These are phyloP conservation scores for Ivindomyrus marchei DNA, from an alignment of 2,113 vertebrate genomes.

Conservation along the genomic window DNA sequence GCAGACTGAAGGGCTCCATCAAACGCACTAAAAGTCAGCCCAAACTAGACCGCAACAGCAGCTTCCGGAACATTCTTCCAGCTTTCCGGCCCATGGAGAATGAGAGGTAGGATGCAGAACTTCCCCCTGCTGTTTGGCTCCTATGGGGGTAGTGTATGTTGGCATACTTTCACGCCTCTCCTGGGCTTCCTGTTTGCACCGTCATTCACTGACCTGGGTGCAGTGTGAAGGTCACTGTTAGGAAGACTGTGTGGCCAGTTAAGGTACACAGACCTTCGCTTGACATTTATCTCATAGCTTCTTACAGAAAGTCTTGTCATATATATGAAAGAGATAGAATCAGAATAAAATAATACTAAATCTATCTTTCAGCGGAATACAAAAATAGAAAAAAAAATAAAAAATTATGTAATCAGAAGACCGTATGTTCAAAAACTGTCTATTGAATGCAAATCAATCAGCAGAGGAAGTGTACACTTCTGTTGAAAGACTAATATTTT, in stretches of 20 bases:
- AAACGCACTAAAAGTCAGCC: conserved; percentile 98
- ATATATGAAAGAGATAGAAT: background rate
- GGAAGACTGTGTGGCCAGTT: conserved; percentile 38
- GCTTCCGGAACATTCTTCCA: conserved; percentile 94
- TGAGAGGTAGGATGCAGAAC: conserved; percentile 71
- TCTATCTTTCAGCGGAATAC: background rate
- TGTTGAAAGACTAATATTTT: background rate
- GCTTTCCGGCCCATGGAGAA: conserved; percentile 88
- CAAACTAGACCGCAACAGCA: conserved; percentile 96
- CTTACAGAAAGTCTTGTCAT: background rate
- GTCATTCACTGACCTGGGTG: background rate
- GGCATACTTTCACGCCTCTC: background rate
- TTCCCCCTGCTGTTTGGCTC: background rate
- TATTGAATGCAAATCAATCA: background rate
- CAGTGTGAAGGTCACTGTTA: conserved; percentile 42
- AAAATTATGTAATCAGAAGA: background rate
- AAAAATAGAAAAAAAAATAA: background rate
- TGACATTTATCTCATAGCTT: background rate
- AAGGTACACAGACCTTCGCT: conserved; percentile 34
- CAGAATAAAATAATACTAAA: no score
- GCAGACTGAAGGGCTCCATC: conserved; percentile 92
- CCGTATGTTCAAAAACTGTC: background rate
- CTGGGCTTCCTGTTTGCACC: background rate
- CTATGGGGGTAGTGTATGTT: background rate
- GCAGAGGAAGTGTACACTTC: background rate